These are phyloP conservation scores for Mobula hypostoma DNA, from an alignment of 2,113 vertebrate species.

Conservation along the genomic window DNA sequence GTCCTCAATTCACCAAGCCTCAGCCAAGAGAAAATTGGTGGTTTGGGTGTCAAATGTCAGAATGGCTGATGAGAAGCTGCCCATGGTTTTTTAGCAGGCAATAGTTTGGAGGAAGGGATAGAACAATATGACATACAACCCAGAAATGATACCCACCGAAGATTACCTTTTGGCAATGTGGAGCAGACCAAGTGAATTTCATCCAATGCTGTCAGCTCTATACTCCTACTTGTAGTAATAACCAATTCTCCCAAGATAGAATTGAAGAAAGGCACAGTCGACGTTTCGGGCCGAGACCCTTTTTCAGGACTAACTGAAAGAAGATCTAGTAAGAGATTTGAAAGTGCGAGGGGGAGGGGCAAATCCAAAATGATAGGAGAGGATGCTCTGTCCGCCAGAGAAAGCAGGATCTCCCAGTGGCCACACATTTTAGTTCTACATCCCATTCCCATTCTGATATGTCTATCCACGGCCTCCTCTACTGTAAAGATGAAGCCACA, in stretches of 20 bases:
- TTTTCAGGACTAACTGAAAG: no score
- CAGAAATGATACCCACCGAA: not conserved
- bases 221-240: no score
- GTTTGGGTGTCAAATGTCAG: not conserved
- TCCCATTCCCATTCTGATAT: no score
- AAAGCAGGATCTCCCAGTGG: no score
- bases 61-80: not conserved
- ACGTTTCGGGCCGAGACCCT: no score
- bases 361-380: no score
- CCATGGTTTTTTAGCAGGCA: not conserved
- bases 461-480: no score
- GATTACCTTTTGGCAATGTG: not conserved
- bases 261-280: not conserved
- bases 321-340: no score
- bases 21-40: not conserved
- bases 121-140: not conserved
- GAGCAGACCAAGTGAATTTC: not conserved
- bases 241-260: not conserved
- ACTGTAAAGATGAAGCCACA: no score
- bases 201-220: not conserved
- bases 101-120: not conserved
- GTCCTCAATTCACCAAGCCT: not conserved
- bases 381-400: no score
- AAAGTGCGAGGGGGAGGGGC: no score
- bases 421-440: no score